Evolutionary conservation across 2,888 invertebrate genomes (phyloP).

Genomic region (Bhutanitis thaidina): DNA sequence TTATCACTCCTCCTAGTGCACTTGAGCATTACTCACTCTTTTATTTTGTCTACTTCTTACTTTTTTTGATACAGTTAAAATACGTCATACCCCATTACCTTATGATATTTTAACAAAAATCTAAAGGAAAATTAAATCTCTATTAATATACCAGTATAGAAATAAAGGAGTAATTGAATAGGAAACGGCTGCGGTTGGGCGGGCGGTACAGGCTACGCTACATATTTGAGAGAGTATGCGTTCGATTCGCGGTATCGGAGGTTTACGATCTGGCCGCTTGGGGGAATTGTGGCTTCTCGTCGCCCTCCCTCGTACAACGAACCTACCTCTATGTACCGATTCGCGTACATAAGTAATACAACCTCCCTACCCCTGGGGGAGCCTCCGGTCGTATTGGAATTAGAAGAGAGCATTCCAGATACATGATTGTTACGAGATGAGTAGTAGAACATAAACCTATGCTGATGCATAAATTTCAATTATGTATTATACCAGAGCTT

Average conservation of each 20-base stretch:
- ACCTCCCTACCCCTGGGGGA: constrained; percentile 43
- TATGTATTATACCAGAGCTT: too few species aligned
- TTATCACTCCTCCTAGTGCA: too few species aligned
- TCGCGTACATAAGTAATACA: constrained; percentile 59
- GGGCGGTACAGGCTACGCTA: constrained; percentile 46
- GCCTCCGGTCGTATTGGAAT: constrained; percentile 59
- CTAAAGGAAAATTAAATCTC: too few species aligned
- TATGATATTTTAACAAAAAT: too few species aligned
- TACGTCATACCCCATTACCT: too few species aligned
- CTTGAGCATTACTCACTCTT: too few species aligned
- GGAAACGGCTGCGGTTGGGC: constrained; percentile 29
- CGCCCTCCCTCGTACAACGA: constrained; percentile 53
- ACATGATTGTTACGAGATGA: constrained; percentile 16
- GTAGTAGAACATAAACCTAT: not conserved
- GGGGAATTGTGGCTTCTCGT: constrained; percentile 73
- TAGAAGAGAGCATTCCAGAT: constrained; percentile 50
- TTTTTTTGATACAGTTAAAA: too few species aligned
- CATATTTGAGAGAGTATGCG: constrained; percentile 61
- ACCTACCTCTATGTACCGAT: constrained; percentile 46
- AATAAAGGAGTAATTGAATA: not conserved
- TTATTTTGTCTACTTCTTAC: too few species aligned
- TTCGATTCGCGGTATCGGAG: constrained; percentile 76
- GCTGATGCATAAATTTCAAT: not conserved
- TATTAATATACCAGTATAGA: not conserved
- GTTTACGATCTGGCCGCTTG: constrained; percentile 74